Base-by-base conservation (phyloP, 2,113 vertebrate genomes). In the Dunckerocampus dactyliophorus region DNA sequence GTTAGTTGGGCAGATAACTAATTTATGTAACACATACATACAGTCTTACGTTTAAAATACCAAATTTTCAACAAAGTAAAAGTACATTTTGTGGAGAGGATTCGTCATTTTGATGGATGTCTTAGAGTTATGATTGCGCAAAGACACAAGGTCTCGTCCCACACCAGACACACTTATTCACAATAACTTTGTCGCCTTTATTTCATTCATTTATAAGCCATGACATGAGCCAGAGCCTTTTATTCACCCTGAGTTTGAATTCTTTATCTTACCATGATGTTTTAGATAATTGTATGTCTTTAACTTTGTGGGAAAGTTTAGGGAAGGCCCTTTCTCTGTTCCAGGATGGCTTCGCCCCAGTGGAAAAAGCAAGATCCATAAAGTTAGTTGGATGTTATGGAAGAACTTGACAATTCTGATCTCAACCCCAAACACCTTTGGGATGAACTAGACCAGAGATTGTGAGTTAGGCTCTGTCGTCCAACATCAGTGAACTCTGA, bases 1-100 rank as follows among this genome's bases (percentile, higher is more conserved):
- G 39, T 49, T 48, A 65, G 69, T 24, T 22, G 31, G 20, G 45
- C 12, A 16, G 61, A 43, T 56, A 73, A 61, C 47, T 72, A 8
- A 51, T 12, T 47, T 12, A 15, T 51, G 49, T 51, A 6, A 3
- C 14, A 24, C 22, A 0, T 28, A 45, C 31, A 1, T 43, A n/a
- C 37, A 34, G 3, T n/a, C 17, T 12, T n/a, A 34, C 4, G n/a
- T 31, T 54, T 54, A 2, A 34, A 54, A n/a, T 54, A 4, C 8
- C 8, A 9, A 8, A 2, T 19, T 47, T 10, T 7, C 46, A 47
- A 19, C 46, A 47, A n/a, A n/a, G n/a, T n/a, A n/a, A n/a, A n/a
- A n/a, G 46, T n/a, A 15, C 7, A n/a, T 47, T 47, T n/a, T 47
- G 10, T 42, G 39, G 1, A 42, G 12, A 42, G 39, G 10, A 42